Conservation (phyloP, 2,888 invertebrate species). For the Sepiola atlantica region DNA sequence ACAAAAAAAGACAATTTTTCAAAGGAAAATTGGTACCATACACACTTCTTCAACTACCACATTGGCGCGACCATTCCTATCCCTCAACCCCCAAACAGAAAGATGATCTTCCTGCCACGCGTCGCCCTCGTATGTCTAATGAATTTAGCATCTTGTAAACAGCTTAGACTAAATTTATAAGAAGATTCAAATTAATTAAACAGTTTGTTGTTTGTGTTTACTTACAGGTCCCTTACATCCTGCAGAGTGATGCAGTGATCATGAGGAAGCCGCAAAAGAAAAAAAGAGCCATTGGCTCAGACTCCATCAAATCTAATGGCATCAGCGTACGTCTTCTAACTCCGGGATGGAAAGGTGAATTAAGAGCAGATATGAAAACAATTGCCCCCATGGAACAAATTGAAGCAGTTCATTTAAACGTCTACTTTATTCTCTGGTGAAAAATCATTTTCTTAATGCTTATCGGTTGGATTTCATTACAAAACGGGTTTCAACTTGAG, state of each 20-base stretch:
- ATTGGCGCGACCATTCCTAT: neutral
- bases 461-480: neutral
- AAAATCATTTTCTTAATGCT: neutral
- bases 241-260: neutral
- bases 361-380: slow-evolving; percentile 3
- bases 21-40: neutral
- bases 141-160: neutral
- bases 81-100: neutral
- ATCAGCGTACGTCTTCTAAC: neutral
- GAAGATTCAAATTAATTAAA: neutral
- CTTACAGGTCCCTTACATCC: neutral
- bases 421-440: neutral
- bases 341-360: neutral
- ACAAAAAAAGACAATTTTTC: neutral
- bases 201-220: too few species aligned
- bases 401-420: neutral
- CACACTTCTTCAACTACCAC: neutral
- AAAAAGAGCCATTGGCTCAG: neutral
- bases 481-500: neutral
- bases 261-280: neutral
- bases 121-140: neutral
- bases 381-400: neutral
- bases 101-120: neutral
- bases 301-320: neutral
- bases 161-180: neutral